A percentile compares a stretch with the other conserved stretches of the same genome.
Conservation (phyloP, 2,797 vertebrate species). For the Paguma larvata region DNA sequence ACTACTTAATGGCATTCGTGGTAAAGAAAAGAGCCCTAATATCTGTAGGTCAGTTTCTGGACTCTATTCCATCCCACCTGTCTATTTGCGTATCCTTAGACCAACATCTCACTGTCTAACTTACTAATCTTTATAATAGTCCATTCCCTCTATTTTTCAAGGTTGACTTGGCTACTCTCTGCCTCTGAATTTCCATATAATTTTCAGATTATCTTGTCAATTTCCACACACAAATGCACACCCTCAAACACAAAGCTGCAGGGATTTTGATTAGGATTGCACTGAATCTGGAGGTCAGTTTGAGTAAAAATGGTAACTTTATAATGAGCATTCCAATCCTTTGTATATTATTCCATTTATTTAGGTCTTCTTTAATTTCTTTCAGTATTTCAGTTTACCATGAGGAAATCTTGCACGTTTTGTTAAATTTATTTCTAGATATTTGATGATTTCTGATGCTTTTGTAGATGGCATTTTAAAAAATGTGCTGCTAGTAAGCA, state of each 20-base stretch:
- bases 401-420: neutral
- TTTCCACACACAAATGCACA: neutral
- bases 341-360: neutral
- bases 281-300: neutral
- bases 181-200: neutral
- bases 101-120: neutral
- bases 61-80: neutral
- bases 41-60: neutral
- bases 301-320: neutral
- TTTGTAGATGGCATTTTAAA: neutral
- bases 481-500: neutral
- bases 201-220: neutral
- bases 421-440: neutral
- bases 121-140: neutral
- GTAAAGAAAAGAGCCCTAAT: neutral
- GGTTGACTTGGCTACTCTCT: neutral
- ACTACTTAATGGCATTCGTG: neutral
- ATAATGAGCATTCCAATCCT: neutral
- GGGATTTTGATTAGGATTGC: neutral
- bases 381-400: conserved; percentile 19
- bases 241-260: neutral
- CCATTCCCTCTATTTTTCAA: neutral
- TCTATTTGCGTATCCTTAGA: neutral
- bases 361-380: conserved; percentile 3
- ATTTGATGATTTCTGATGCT: neutral